These are phyloP conservation scores for Cyclophora punctaria DNA, from an alignment of 2,888 invertebrate species.

Conservation along the genomic window DNA sequence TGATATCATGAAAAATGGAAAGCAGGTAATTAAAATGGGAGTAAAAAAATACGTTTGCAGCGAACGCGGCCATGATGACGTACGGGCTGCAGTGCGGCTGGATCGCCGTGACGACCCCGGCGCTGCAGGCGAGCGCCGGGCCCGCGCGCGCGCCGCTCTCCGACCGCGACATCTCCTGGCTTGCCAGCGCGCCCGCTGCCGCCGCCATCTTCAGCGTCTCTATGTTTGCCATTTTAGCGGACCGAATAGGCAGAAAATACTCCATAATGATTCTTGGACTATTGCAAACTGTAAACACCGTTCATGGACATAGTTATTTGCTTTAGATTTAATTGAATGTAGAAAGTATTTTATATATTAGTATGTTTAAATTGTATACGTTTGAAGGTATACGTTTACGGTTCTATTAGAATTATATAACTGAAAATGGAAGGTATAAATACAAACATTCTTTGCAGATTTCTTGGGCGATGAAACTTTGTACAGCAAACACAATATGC, in stretches of 20 bases:
- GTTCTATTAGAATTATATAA: too few relatives aligned
- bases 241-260: slow-evolving; percentile 3
- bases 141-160: slow-evolving; percentile 39
- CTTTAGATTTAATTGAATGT: too few relatives aligned
- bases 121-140: slow-evolving; percentile 35
- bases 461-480: slow-evolving; percentile 29
- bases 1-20: too few relatives aligned
- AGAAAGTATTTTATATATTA: too few relatives aligned
- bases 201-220: background rate
- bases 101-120: slow-evolving; percentile 47
- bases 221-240: background rate
- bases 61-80: slow-evolving; percentile 41
- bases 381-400: too few relatives aligned
- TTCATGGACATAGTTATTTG: too few relatives aligned
- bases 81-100: slow-evolving; percentile 51
- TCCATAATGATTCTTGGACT: background rate
- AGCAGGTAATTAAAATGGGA: too few relatives aligned
- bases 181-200: slow-evolving; percentile 34
- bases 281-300: background rate
- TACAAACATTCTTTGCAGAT: slow-evolving; percentile 20
- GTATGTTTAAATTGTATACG: too few relatives aligned
- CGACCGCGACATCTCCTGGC: slow-evolving; percentile 39
- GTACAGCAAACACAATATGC: slow-evolving; percentile 17
- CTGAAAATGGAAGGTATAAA: too few relatives aligned
- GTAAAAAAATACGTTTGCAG: slow-evolving; percentile 24